Base-by-base conservation (phyloP, 2,797 vertebrate genomes). In the Rousettus madagascariensis region DNA sequence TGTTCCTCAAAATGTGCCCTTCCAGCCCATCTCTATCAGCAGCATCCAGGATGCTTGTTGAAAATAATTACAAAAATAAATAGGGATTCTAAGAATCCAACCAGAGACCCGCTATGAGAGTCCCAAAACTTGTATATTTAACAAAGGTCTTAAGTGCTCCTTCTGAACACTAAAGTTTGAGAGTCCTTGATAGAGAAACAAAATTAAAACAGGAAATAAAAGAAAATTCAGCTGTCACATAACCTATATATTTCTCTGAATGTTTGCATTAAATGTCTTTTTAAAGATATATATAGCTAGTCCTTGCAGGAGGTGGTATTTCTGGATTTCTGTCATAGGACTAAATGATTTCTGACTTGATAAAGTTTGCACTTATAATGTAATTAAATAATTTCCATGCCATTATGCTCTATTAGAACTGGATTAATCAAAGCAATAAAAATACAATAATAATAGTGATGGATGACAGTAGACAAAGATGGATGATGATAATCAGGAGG, bases 371-470 rank as follows among this genome's bases (percentile, higher is more conserved):
- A 33, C 75, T 96, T 86, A 80, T 12, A 51, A 59, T 66, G 17
- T 90, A 94, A 96, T 96, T 94, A 96, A 95, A 92, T 90, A 88
- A 94, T 97, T 95, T 93, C 57, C 77, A 79, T 86, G 30, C n/a
- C 80, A 95, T 83, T 90, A 87, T 93, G 77, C 30, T 92, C 85
- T 91, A 79, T 92, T 94, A 95, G 71, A 51, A 86, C 11, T 90
- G 49, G 55, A 95, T 95, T 93, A 92, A 97, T 92, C 49, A 41
- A 87, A 97, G 88, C 63, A 89, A 90, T 79, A 95, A 92, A 97
- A 97, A 88, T 89, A 95, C 7, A 95, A 59, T 90, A 88, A 96
- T 78, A 95, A 95, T 41, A 26, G 43, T 90, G 95, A 93, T 85
- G 43, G 80, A 55, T 74, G 41, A 78, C 36, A 17, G n/a, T 71